phyloP scores from a whole-genome alignment of 2,888 invertebrate genomes.

The Melikaiella ostensackeni region DNA sequence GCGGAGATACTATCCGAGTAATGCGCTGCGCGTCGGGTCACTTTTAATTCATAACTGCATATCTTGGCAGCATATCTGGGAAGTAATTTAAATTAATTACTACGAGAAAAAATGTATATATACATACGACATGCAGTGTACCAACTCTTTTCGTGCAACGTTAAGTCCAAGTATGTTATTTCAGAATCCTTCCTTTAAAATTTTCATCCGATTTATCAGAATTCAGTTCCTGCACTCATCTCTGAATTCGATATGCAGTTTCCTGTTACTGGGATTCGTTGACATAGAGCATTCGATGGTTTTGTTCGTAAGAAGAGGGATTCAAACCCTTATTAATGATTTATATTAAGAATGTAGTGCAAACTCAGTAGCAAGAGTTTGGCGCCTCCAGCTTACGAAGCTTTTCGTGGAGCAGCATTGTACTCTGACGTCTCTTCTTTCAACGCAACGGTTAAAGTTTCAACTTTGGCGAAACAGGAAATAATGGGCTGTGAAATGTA shows the following conservation, averaged over 20 bases:
- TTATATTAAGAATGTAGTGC: background rate
- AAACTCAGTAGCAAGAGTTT: background rate
- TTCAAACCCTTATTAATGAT: background rate
- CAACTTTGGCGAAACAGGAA: background rate
- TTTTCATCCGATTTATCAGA: background rate
- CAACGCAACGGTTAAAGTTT: background rate
- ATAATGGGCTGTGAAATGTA: constrained; percentile 6
- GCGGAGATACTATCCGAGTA: background rate
- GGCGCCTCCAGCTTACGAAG: background rate
- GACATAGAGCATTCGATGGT: background rate
- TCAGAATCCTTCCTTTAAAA: background rate
- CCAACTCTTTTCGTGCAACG: too few relatives aligned
- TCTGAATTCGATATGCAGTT: background rate
- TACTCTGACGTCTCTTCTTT: background rate
- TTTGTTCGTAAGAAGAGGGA: background rate
- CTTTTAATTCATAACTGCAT: constrained; percentile 69
- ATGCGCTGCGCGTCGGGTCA: constrained; percentile 47
- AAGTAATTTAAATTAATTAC: constrained; percentile 64
- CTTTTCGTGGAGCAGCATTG: background rate
- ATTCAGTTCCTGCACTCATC: background rate
- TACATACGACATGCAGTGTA: too few relatives aligned
- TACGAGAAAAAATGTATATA: too few relatives aligned
- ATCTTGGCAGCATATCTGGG: constrained; percentile 52
- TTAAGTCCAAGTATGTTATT: too few relatives aligned
- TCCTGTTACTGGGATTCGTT: background rate